Evolutionary conservation across 2,888 invertebrate species (phyloP), one percentile per base, ranked within the genome.

Genomic region (Eumerus sabulonum): DNA sequence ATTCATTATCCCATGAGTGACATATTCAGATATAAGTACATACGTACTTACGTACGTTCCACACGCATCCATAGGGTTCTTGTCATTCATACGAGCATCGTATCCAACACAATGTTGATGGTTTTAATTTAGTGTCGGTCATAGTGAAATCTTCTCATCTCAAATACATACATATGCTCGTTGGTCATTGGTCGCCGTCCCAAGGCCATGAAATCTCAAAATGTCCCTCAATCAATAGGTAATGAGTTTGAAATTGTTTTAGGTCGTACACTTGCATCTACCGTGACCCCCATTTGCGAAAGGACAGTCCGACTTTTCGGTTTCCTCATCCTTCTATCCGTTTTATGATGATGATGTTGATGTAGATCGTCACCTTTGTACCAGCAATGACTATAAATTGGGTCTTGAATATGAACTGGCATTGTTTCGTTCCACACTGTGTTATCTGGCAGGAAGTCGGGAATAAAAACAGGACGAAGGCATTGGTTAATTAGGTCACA

Each of bases 231-330:
- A 86, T 86, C 85, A 86, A 86, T 86, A 85, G 84, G 83, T 86
- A 86, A 86, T 86, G 85, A 86, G 85, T 84, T 86, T 84, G 84
- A 84, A 86, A 85, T 85, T 85, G 84, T 84, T 85, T 81, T 73
- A 63, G 73, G 68, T 70, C 44, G 74, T 79, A 64, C 27, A 27
- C 27, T 27, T 27, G 27, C 27, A 27, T 27, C 27, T n/a, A n/a
- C n/a, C n/a, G n/a, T n/a, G n/a, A 27, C 27, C 27, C 27, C 27
- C 2, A 7, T 27, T n/a, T n/a, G n/a, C n/a, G n/a, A n/a, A n/a
- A n/a, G n/a, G n/a, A n/a, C n/a, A n/a, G n/a, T 27, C 27, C 27
- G 27, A 27, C 3, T 27, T 27, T 4, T 27, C 7, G 36, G 3
- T n/a, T 3, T 9, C 40, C 40, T 7, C 18, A 11, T 60, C 38